Percentiles rank a stretch among this genome's conserved stretches.
Evolutionary conservation across 2,113 vertebrate species (phyloP).

Genomic region (Micronycteris hirsuta): DNA sequence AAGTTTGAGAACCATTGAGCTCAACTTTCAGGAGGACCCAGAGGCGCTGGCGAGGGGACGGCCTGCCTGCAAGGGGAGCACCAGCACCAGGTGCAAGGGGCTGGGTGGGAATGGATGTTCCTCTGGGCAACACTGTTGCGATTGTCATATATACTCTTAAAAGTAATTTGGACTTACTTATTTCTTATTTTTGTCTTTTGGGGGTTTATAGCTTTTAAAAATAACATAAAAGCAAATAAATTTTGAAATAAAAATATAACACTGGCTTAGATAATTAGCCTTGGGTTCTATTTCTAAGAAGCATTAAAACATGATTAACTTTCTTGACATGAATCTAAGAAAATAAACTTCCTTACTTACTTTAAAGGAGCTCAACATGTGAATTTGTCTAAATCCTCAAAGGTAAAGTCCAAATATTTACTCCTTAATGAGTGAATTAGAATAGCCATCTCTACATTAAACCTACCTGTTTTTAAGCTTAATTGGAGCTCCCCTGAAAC

Average conservation of each 20-base stretch:
- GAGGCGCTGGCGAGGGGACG: not conserved
- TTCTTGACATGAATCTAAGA: not conserved
- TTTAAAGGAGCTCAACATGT: not conserved
- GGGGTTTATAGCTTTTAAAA: not conserved
- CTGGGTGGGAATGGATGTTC: not conserved
- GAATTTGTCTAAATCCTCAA: slow-evolving; percentile 25
- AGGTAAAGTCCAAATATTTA: slow-evolving; percentile 28
- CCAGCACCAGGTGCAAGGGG: not conserved
- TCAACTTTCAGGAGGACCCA: not conserved
- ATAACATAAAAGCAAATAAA: not conserved
- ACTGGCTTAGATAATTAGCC: not conserved
- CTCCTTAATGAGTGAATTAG: slow-evolving; percentile 33
- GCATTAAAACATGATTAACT: not conserved
- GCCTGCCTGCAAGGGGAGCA: not conserved
- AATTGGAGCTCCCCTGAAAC: not conserved
- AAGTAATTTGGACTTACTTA: not conserved
- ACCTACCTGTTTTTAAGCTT: not conserved
- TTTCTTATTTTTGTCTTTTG: not conserved
- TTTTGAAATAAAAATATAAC: not conserved
- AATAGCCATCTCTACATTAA: slow-evolving; percentile 26
- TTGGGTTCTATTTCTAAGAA: not conserved
- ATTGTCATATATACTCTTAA: not conserved
- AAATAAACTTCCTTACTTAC: not conserved
- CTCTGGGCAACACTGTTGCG: too few relatives aligned
- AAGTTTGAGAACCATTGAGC: not conserved